phyloP scores from a whole-genome alignment of 2,113 vertebrate genomes.

The Saccopteryx bilineata region DNA sequence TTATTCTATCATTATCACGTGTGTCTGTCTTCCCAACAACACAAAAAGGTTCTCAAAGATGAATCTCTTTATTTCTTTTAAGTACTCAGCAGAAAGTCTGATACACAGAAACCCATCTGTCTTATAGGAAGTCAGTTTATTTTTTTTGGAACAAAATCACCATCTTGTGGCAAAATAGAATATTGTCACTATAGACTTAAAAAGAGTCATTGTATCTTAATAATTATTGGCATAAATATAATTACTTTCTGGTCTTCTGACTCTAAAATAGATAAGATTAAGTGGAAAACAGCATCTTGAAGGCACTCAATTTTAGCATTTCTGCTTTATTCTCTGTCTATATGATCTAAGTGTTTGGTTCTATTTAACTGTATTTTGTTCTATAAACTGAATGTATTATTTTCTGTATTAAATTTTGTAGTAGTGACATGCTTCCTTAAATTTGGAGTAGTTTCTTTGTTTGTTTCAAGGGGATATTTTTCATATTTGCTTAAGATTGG shows the following conservation, averaged over 20 bases:
- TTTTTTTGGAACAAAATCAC: background rate
- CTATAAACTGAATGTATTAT: too few relatives aligned
- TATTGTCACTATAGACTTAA: background rate
- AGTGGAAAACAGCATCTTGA: background rate
- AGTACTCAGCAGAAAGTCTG: background rate
- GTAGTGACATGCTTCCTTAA: too few relatives aligned
- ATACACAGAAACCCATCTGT: background rate
- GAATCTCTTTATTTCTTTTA: background rate
- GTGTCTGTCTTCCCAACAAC: background rate
- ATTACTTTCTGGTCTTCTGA: background rate
- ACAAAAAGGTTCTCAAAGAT: background rate
- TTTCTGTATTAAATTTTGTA: too few relatives aligned
- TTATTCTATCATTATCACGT: background rate
- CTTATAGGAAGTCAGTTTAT: background rate
- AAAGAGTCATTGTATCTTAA: background rate
- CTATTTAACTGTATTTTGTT: background rate
- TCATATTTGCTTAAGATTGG: background rate
- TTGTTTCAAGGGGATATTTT: background rate
- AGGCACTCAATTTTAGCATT: background rate
- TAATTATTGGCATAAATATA: background rate
- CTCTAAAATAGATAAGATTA: background rate
- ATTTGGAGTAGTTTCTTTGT: background rate
- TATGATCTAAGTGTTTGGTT: constrained; percentile 9
- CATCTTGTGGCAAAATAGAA: background rate
- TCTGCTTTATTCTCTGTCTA: background rate